phyloP scores from a whole-genome alignment of 2,113 vertebrate species.

The Heterotis niloticus region DNA sequence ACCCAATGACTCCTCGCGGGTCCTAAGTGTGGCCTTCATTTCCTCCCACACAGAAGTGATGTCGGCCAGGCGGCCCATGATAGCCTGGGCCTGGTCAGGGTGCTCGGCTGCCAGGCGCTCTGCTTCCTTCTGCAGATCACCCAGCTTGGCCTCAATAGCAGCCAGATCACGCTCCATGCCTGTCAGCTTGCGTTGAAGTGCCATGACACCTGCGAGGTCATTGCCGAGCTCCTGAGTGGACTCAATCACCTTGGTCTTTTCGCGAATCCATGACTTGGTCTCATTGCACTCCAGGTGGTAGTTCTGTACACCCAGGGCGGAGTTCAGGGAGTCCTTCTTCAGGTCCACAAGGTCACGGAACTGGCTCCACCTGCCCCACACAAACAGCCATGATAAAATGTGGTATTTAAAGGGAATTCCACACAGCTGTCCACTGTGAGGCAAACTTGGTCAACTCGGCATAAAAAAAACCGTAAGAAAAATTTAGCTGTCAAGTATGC shows the following conservation, averaged over 20 bases:
- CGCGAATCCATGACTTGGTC: constrained; percentile 98
- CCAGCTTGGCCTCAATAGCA: constrained; percentile 92
- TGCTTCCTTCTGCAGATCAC: constrained; percentile 87
- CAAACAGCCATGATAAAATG: background rate
- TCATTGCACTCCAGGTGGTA: constrained; percentile 98
- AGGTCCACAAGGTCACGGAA: constrained; percentile 94
- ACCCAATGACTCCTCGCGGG: constrained; percentile 90
- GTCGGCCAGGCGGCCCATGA: constrained; percentile 82
- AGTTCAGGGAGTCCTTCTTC: constrained; percentile 90
- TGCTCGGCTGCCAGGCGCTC: constrained; percentile 84
- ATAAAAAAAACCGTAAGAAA: background rate
- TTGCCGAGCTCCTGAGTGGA: constrained; percentile 97
- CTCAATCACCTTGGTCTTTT: constrained; percentile 99
- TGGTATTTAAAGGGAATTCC: background rate
- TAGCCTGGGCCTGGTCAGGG: constrained; percentile 88
- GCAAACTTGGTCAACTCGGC: background rate
- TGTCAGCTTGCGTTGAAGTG: constrained; percentile 93
- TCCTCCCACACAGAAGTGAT: constrained; percentile 91
- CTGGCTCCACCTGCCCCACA: constrained; percentile 83
- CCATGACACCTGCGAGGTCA: constrained; percentile 93
- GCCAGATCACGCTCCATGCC: constrained; percentile 96
- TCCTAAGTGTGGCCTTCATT: constrained; percentile 92
- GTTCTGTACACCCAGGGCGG: constrained; percentile 94
- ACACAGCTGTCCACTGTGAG: background rate
- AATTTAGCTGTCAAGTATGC: background rate